phyloP scores from a whole-genome alignment of 2,888 invertebrate species.

The Synergus laeviventris region DNA sequence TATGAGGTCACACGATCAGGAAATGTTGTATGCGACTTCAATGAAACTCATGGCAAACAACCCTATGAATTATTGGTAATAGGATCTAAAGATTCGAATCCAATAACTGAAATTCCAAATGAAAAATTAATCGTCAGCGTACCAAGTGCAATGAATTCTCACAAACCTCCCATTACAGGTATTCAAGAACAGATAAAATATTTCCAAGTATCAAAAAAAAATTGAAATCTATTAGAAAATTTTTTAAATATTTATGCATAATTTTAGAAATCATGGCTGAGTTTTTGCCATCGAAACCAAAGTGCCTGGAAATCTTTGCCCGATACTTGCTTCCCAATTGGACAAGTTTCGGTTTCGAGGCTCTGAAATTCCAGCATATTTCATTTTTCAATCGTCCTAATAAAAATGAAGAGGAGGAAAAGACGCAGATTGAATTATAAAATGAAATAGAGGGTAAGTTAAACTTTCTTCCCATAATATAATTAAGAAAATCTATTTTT shows the following conservation, averaged over 20 bases:
- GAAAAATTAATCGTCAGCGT: slow-evolving; percentile 86
- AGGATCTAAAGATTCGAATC: slow-evolving; percentile 75
- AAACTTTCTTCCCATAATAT: not conserved
- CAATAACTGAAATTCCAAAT: slow-evolving; percentile 73
- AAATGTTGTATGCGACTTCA: slow-evolving; percentile 83
- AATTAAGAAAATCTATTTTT: not conserved
- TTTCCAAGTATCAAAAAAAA: not conserved
- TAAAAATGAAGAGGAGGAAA: not conserved
- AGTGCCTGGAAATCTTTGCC: slow-evolving; percentile 93
- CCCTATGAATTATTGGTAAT: slow-evolving; percentile 91
- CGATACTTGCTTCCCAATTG: slow-evolving; percentile 91
- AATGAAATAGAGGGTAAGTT: not conserved
- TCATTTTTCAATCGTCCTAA: slow-evolving; percentile 59
- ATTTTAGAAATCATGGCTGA: slow-evolving; percentile 80
- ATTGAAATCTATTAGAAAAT: not conserved
- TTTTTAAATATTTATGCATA: not conserved
- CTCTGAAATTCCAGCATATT: slow-evolving; percentile 87
- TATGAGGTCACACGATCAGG: slow-evolving; percentile 82
- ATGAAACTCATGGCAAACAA: slow-evolving; percentile 84
- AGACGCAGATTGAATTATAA: not conserved
- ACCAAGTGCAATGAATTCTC: slow-evolving; percentile 95
- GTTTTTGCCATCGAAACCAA: slow-evolving; percentile 79
- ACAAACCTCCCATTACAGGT: slow-evolving; percentile 93
- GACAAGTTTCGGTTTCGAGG: slow-evolving; percentile 92
- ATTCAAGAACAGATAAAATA: slow-evolving; percentile 50